Conservation (phyloP, 2,113 vertebrate genomes). For the Phoenicopterus ruber region DNA sequence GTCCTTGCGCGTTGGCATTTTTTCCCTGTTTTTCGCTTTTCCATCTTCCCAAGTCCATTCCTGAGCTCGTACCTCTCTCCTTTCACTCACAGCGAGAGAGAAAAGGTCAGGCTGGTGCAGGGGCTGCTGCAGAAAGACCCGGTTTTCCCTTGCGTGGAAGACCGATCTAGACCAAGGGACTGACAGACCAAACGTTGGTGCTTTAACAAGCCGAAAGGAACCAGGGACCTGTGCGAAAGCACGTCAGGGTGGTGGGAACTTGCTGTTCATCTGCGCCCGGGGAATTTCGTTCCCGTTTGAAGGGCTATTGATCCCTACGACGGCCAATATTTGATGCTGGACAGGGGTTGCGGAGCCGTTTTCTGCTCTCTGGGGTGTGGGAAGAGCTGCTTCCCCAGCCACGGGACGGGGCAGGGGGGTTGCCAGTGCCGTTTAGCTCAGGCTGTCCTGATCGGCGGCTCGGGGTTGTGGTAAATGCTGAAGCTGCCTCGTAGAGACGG, state of each 20-base stretch:
- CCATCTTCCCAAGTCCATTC: neutral
- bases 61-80: neutral
- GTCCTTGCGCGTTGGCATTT: accelerated
- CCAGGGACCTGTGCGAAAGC: neutral
- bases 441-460: accelerated
- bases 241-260: neutral
- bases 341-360: too few relatives aligned
- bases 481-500: neutral
- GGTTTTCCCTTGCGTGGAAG: neutral
- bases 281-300: neutral
- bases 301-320: accelerated
- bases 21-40: neutral
- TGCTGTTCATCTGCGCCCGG: neutral
- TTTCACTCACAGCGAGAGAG: neutral
- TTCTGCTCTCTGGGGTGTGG: neutral
- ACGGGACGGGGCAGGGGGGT: neutral
- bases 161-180: too few relatives aligned
- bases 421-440: neutral
- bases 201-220: neutral
- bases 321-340: neutral
- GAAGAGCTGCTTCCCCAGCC: neutral
- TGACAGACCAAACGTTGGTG: neutral
- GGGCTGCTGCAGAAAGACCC: neutral
- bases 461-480: neutral
- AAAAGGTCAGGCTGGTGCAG: too few relatives aligned